Evolutionary conservation across 2,113 vertebrate genomes (phyloP).

Genomic region (Centropristis striata): DNA sequence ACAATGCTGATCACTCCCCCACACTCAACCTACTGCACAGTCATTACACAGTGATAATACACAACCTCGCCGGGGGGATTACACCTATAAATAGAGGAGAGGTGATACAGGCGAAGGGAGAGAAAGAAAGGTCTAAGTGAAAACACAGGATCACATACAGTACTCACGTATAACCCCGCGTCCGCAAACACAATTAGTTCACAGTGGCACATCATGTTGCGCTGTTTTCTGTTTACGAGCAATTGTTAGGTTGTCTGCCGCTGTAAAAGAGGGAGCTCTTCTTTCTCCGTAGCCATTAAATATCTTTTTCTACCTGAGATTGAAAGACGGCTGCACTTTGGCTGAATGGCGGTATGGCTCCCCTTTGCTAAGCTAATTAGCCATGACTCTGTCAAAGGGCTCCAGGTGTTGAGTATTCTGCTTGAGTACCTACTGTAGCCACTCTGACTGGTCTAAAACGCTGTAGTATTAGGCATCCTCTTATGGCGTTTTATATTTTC

Average conservation of each 20-base stretch:
- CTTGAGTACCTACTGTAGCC: constrained; percentile 38
- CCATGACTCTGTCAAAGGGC: constrained; percentile 68
- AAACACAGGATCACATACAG: constrained; percentile 33
- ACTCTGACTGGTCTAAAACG: constrained; percentile 17
- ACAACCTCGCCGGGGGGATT: constrained; percentile 66
- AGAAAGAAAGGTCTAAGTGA: constrained; percentile 46
- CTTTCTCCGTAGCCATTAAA: constrained; percentile 49
- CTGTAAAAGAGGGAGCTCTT: constrained; percentile 27
- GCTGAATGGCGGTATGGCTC: constrained; percentile 36
- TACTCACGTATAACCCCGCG: constrained; percentile 24
- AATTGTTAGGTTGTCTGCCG: constrained; percentile 37
- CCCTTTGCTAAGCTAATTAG: constrained; percentile 73
- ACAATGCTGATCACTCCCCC: constrained; percentile 75
- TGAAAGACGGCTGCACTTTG: constrained; percentile 51
- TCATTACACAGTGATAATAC: constrained; percentile 80
- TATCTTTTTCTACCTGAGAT: constrained; percentile 47
- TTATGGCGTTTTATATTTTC: background rate
- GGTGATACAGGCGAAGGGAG: constrained; percentile 41
- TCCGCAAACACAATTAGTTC: constrained; percentile 39
- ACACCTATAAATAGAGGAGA: constrained; percentile 66
- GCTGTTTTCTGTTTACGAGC: constrained; percentile 28
- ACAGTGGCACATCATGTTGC: constrained; percentile 24
- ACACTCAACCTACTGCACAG: constrained; percentile 70
- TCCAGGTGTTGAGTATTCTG: constrained; percentile 72
- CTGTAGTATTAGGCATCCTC: background rate